Evolutionary conservation across 2,888 invertebrate genomes (phyloP).

Genomic region (Junonia oenone): DNA sequence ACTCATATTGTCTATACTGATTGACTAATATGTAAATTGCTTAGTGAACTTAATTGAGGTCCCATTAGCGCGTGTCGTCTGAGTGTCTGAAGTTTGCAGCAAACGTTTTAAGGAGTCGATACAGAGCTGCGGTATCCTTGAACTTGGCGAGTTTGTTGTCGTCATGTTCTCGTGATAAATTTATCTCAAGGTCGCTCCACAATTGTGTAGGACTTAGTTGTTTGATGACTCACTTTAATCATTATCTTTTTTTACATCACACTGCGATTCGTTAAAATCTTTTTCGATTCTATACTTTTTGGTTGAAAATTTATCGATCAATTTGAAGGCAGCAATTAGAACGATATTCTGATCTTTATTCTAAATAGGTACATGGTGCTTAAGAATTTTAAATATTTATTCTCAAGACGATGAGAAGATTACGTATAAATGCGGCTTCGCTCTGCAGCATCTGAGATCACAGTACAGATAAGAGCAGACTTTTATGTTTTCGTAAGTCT

Average conservation of each 20-base stretch:
- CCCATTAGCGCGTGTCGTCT: neutral
- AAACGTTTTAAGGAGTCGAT: constrained; percentile 1
- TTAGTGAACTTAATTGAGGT: neutral
- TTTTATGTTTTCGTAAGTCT: constrained; percentile 3
- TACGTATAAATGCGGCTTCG: constrained; percentile 20
- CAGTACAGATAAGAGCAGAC: neutral
- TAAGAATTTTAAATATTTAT: neutral
- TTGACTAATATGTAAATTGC: neutral
- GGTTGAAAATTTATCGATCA: neutral
- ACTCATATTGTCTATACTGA: neutral
- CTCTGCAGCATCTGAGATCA: constrained; percentile 15
- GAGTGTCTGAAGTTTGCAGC: neutral
- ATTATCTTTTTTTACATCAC: neutral
- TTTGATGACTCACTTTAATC: constrained; percentile 7
- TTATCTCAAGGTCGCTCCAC: constrained; percentile 18
- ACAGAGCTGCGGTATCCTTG: constrained; percentile 21
- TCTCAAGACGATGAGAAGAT: neutral
- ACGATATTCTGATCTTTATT: neutral
- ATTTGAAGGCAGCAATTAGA: neutral
- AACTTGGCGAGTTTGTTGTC: constrained; percentile 25
- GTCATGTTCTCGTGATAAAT: constrained; percentile 23
- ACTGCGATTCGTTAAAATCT: neutral
- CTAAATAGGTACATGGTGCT: neutral
- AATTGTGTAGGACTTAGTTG: constrained; percentile 1
- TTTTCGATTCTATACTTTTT: neutral